phyloP scores from a whole-genome alignment of 2,797 vertebrate genomes.

The Urocyon cinereoargenteus region DNA sequence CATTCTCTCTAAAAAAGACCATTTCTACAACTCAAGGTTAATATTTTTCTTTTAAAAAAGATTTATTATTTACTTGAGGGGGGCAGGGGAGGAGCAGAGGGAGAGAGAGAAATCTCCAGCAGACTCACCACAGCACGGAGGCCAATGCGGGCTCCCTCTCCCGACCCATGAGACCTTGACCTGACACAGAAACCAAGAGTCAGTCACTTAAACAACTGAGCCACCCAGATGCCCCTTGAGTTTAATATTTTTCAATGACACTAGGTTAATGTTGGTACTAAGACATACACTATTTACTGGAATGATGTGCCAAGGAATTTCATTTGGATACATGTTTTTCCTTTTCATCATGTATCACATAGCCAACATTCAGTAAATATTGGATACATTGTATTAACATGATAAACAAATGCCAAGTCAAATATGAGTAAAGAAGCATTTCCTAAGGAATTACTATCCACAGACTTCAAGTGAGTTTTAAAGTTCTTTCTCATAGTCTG shows the following conservation, averaged over 20 bases:
- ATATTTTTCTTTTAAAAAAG: constrained; percentile 10
- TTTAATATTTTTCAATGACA: background rate
- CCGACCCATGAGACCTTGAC: background rate
- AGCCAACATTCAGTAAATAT: background rate
- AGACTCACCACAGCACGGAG: background rate
- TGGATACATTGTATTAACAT: background rate
- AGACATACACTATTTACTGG: background rate
- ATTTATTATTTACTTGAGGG: background rate
- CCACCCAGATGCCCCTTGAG: background rate
- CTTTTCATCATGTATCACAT: background rate
- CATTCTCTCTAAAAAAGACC: constrained; percentile 58
- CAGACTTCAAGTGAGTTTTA: background rate
- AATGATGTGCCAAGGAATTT: background rate
- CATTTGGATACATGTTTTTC: background rate
- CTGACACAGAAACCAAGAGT: background rate
- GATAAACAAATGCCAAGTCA: background rate
- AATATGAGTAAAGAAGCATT: background rate
- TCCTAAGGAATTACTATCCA: background rate
- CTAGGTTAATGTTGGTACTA: constrained; percentile 20
- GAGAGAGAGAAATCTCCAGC: background rate
- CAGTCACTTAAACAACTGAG: background rate
- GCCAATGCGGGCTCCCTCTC: background rate
- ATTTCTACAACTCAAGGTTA: constrained; percentile 43
- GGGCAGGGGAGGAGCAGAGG: background rate
- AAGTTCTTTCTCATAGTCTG: background rate